Percentiles rank a stretch among this genome's conserved stretches.
phyloP scores from a whole-genome alignment of 2,888 invertebrate species.

The Eristalis pertinax region DNA sequence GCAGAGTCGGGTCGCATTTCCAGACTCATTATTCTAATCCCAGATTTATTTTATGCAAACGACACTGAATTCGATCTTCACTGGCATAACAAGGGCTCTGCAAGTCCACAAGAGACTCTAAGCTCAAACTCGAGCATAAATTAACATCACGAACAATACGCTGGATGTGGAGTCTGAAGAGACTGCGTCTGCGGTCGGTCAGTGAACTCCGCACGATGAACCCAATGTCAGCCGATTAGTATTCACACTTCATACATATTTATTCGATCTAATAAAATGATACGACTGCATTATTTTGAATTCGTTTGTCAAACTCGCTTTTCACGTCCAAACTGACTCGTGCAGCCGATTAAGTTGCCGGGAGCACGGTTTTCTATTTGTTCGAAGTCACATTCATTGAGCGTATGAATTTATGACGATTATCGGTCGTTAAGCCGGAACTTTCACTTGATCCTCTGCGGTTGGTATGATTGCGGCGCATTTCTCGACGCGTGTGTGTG shows the following conservation, averaged over 20 bases:
- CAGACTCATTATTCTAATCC: neutral
- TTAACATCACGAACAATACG: neutral
- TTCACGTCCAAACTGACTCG: neutral
- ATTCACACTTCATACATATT: neutral
- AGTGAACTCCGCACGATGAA: neutral
- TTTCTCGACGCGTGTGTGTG: neutral
- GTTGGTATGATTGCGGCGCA: neutral
- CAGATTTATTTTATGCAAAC: neutral
- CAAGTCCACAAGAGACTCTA: neutral
- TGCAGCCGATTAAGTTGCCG: neutral
- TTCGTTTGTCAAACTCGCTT: neutral
- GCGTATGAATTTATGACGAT: neutral
- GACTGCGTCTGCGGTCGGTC: neutral
- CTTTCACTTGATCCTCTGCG: neutral
- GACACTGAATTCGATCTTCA: neutral
- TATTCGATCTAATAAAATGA: neutral
- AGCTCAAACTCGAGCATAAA: neutral
- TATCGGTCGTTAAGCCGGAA: neutral
- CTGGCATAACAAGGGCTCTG: neutral
- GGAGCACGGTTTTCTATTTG: neutral
- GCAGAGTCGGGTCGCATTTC: neutral
- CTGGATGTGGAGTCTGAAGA: neutral
- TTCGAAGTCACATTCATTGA: neutral
- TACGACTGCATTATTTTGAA: neutral
- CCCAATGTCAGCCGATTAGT: neutral